Conservation (phyloP, 2,888 invertebrate genomes). For the Pandemis cinnamomeana region DNA sequence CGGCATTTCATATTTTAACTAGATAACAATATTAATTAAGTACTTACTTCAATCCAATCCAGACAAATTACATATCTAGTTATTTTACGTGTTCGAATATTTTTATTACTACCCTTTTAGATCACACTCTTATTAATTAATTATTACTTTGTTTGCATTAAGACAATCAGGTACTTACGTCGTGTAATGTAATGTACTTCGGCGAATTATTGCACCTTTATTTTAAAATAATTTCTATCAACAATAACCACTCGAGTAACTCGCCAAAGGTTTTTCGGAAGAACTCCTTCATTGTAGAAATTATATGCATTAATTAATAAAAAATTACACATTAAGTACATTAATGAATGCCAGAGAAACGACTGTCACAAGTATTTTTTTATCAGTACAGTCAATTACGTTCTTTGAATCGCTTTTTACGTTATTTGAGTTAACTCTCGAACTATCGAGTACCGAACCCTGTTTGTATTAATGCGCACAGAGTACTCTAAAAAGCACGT, state of each 20-base stretch:
- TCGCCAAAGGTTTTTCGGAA: not conserved
- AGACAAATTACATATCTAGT: not conserved
- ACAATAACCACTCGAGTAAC: too few species aligned
- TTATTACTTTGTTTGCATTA: slow-evolving; percentile 14
- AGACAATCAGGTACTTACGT: not conserved
- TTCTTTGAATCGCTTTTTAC: not conserved
- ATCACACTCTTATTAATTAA: slow-evolving; percentile 16
- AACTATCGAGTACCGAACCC: not conserved
- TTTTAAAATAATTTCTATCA: not conserved
- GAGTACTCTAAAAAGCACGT: slow-evolving; percentile 25
- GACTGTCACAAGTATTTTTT: too few species aligned
- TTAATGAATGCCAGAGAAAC: too few species aligned
- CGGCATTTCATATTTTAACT: not conserved
- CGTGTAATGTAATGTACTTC: not conserved
- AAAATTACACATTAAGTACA: too few species aligned
- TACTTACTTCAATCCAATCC: not conserved
- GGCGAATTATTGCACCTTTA: not conserved
- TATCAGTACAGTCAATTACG: not conserved
- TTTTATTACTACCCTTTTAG: slow-evolving; percentile 8
- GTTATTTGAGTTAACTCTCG: not conserved
- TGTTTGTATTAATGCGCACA: slow-evolving; percentile 21
- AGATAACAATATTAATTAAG: not conserved
- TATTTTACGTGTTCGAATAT: not conserved
- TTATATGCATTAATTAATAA: not conserved
- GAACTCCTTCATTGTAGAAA: not conserved